Base-by-base conservation (phyloP, 2,797 vertebrate species). In the Mus minutoides region DNA sequence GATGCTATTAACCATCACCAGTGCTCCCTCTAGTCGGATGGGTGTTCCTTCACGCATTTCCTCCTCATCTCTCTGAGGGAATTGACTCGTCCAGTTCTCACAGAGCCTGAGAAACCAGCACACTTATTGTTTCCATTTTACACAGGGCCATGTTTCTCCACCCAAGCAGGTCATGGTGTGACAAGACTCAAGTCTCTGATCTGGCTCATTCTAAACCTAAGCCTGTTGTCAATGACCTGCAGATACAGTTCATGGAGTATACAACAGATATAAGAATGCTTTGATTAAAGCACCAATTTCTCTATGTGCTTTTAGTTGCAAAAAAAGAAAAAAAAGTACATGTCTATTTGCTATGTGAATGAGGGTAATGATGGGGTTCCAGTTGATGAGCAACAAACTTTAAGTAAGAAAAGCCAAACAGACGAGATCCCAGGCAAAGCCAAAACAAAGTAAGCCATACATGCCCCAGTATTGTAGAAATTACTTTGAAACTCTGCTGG, bases 211-310 rank as follows among this genome's bases (percentile, higher is more conserved):
- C 22, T 46, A 89, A 95, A 22, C 16, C 19, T 85, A 37, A 69
- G 49, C 52, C 71, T 52, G 6, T 58, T 80, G 6, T 49, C 80
- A 82, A 73, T 34, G 62, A 43, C 29, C 52, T 21, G 24, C 24
- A 54, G 46, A 88, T 29, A 49, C 3, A 52, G 17, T 37, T 13
- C 22, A n/a, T 31, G n/a, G 37, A 29, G n/a, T 40, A 49, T 29
- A 2, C 19, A 64, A 29, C 54, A 79, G 34, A 62, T 84, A 62
- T 90, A 82, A 92, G 77, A 54, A 92, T 11, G 43, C 10, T 94
- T 93, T 85, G 54, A 49, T 73, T 52, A 90, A n/a, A 46, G 54
- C 83, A 92, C 46, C 40, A 93, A 91, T 34, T 29, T 90, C 62
- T 95, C 78, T 14, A 24, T 24, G 62, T 54, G n/a, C 54, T 97